Base-by-base conservation (phyloP, 1,140 invertebrate species). In the Battus philenor region DNA sequence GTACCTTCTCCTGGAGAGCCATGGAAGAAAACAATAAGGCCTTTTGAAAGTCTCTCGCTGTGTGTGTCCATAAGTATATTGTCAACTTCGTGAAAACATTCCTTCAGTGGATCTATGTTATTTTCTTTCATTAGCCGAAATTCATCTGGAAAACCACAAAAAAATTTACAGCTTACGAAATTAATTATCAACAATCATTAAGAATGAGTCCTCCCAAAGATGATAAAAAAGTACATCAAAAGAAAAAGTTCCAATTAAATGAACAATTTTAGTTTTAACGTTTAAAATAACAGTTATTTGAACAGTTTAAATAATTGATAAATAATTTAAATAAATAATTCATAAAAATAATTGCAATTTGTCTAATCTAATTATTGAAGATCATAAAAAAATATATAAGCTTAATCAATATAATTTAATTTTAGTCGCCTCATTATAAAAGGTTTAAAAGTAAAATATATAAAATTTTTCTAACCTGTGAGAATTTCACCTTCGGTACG, bases 1-100 rank as follows among this genome's bases (percentile, higher is more conserved):
- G 8, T 39, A 78, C 80, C 80, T 78, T 81, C 75, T 52, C 64
- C 65, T 12, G 75, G 75, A 13, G 73, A 73, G 8, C 80, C 80
- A 48, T 84, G 77, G 12, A 80, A 54, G 38, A 84, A 72, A 41
- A 81, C 53, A 1, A 84, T 48, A 2, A 84, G 34, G 6, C 77
- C 80, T 57, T 71, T 84, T 1, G 54, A 39, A 46, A 50, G 47
- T 43, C 59, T 69, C 1, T 68, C 69, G 15, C 8, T 36, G 4
- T 38, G 54, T 8, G 26, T 31, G 9, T 52, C 50, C 12, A 38
- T 39, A 7, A 44, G 48, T 11, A 16, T 17, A 41, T 24, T 38
- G 12, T 72, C 63, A 22, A 61, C 61, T n/a, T 54, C 47, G 1
- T 63, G 44, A n/a, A 75, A 52, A 38, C 71, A 72, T 46, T 77